These are phyloP conservation scores for Fopius arisanus DNA, from an alignment of 1,140 invertebrate genomes.

Conservation along the genomic window DNA sequence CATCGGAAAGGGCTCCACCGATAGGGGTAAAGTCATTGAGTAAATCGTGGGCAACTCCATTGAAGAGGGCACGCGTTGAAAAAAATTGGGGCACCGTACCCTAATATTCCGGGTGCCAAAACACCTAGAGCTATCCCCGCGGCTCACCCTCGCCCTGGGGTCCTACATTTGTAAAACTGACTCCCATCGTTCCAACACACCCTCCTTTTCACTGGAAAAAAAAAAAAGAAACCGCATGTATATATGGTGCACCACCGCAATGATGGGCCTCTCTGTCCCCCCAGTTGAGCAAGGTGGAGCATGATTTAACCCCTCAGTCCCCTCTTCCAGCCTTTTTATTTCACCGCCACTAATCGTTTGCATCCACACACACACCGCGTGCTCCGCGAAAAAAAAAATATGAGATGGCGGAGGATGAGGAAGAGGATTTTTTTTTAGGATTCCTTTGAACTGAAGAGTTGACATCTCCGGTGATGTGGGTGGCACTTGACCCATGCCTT, in stretches of 20 bases:
- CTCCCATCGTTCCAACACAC: slow-evolving; percentile 38
- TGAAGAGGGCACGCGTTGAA: slow-evolving; percentile 62
- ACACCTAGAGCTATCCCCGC: slow-evolving; percentile 50
- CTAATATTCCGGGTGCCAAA: slow-evolving; percentile 45
- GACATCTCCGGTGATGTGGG: slow-evolving; percentile 6
- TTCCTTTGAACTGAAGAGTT: slow-evolving; percentile 20
- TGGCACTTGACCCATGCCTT: neutral
- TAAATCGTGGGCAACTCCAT: slow-evolving; percentile 40
- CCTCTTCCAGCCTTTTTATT: slow-evolving; percentile 28
- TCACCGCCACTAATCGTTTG: slow-evolving; percentile 21
- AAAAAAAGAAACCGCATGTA: slow-evolving; percentile 4
- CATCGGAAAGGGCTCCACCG: slow-evolving; percentile 18
- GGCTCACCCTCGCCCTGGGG: slow-evolving; percentile 49
- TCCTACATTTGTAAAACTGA: slow-evolving; percentile 46
- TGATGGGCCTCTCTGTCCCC: slow-evolving; percentile 1
- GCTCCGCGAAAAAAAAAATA: slow-evolving; percentile 8
- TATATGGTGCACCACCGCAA: slow-evolving; percentile 3
- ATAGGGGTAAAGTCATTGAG: neutral
- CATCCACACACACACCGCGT: slow-evolving; percentile 13
- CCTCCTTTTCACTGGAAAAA: slow-evolving; percentile 25
- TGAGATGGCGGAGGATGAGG: too few species aligned
- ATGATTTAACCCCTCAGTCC: slow-evolving; percentile 41
- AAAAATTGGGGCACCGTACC: slow-evolving; percentile 39
- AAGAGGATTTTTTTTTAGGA: slow-evolving; percentile 9
- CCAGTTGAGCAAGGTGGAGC: slow-evolving; percentile 22